These are phyloP conservation scores for Aleiodes alternator DNA, from an alignment of 2,888 invertebrate species.

Conservation along the genomic window DNA sequence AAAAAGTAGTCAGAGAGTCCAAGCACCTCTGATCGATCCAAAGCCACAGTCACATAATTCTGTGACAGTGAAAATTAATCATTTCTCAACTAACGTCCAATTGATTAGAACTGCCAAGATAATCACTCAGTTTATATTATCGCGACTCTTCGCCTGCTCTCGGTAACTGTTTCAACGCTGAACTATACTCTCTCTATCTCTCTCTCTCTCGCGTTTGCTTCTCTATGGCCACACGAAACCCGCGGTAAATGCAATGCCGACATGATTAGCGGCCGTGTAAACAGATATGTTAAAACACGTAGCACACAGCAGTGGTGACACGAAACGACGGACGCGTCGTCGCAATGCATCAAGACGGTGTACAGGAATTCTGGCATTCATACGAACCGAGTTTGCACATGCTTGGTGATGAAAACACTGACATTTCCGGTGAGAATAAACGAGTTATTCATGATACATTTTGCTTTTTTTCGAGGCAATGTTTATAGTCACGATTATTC, in stretches of 20 bases:
- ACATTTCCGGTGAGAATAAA: conserved; percentile 44
- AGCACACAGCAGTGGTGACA: conserved; percentile 63
- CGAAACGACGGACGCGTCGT: conserved; percentile 63
- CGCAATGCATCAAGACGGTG: conserved; percentile 69
- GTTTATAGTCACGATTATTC: conserved; percentile 10
- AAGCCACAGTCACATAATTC: conserved; percentile 13
- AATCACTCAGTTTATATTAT: conserved; percentile 29
- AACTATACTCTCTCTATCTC: conserved; percentile 15
- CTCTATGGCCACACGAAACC: conserved; percentile 29
- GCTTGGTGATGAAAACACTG: conserved; percentile 45
- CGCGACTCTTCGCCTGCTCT: neutral
- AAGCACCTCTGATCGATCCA: conserved; percentile 37
- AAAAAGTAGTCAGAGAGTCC: too few species aligned
- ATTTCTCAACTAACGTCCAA: neutral
- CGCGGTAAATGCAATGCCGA: conserved; percentile 55
- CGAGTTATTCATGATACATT: neutral
- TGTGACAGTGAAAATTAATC: conserved; percentile 14
- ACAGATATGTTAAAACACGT: conserved; percentile 73
- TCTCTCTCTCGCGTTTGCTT: conserved; percentile 11
- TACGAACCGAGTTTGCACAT: conserved; percentile 29
- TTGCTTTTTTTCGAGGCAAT: neutral
- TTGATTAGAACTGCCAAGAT: conserved; percentile 21
- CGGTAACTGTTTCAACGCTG: conserved; percentile 7
- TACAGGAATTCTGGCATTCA: conserved; percentile 64
- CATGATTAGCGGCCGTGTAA: conserved; percentile 74